Conservation (phyloP, 2,113 vertebrate species). For the Henicopernis longicauda region DNA sequence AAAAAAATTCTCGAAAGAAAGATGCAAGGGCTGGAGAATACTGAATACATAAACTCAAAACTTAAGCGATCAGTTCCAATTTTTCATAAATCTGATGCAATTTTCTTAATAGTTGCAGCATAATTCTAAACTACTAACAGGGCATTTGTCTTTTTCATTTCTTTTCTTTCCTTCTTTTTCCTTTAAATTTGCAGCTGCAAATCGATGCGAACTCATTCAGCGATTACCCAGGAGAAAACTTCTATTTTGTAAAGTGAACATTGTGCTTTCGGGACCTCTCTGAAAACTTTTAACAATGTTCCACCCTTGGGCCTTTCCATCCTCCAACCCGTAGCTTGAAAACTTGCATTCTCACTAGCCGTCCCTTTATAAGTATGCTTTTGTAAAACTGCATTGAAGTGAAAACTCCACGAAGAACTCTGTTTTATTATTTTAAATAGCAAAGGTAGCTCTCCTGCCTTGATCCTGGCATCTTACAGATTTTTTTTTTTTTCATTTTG, state of each 20-base stretch:
- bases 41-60: neutral
- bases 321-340: conserved; percentile 23
- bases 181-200: conserved; percentile 20
- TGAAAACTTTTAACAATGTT: conserved; percentile 47
- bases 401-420: conserved; percentile 24
- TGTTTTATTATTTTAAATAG: conserved; percentile 1
- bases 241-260: conserved; percentile 25
- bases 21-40: neutral
- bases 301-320: conserved; percentile 47
- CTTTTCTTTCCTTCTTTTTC: neutral
- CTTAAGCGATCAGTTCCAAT: neutral
- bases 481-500: neutral
- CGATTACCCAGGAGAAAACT: conserved; percentile 32
- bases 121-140: conserved; percentile 8
- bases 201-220: conserved; percentile 30
- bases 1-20: neutral
- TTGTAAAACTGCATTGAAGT: conserved; percentile 40
- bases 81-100: neutral
- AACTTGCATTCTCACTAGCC: conserved; percentile 27
- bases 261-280: conserved; percentile 12
- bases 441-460: neutral
- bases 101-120: neutral
- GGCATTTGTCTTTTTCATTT: neutral
- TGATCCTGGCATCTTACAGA: neutral
- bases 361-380: conserved; percentile 25